Conservation (phyloP, 2,797 vertebrate species). For the Sebastes diaconus region DNA sequence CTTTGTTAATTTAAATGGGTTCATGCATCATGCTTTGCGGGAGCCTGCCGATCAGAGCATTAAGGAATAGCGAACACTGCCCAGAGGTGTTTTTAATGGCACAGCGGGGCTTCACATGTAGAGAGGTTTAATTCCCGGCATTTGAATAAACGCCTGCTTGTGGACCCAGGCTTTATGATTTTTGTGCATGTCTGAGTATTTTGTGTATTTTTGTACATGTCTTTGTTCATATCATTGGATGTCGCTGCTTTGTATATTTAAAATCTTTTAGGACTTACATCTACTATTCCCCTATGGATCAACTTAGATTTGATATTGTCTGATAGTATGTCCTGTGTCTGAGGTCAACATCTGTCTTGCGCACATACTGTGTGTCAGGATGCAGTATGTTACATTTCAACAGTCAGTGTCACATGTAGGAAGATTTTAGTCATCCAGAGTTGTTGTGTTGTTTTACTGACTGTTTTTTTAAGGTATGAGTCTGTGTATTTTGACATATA, state of each 20-base stretch:
- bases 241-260: neutral
- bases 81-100: constrained; percentile 97
- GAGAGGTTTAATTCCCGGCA: constrained; percentile 66
- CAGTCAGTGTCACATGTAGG: neutral
- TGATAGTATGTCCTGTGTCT: neutral
- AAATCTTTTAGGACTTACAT: neutral
- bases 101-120: constrained; percentile 81
- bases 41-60: constrained; percentile 78
- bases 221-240: constrained; percentile 6
- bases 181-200: constrained; percentile 33
- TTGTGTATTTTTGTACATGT: constrained; percentile 8
- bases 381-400: neutral
- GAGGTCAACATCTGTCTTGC: neutral
- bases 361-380: neutral
- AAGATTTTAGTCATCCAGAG: neutral
- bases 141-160: constrained; percentile 68
- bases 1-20: constrained; percentile 99
- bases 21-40: constrained; percentile 96
- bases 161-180: constrained; percentile 32
- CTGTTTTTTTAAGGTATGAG: neutral
- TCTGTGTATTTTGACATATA: neutral
- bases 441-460: neutral
- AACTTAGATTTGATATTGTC: neutral
- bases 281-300: neutral
- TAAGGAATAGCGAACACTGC: constrained; percentile 86